phyloP scores from a whole-genome alignment of 2,888 invertebrate species.

The Zootermopsis nevadensis region DNA sequence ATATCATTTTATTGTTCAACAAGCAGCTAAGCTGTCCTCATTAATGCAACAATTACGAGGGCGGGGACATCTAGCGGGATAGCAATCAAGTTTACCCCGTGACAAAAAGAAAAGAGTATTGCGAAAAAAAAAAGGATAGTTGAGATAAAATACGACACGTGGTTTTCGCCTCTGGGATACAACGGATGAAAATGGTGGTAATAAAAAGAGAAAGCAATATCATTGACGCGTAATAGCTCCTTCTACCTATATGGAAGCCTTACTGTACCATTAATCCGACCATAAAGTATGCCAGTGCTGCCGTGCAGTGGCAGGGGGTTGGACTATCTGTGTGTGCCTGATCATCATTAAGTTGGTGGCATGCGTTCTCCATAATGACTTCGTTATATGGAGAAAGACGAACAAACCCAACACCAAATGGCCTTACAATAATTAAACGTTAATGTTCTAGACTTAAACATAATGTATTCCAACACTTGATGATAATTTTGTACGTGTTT shows the following conservation, averaged over 20 bases:
- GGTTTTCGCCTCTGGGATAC: slow-evolving; percentile 36
- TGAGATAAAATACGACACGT: slow-evolving; percentile 36
- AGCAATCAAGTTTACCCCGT: slow-evolving; percentile 40
- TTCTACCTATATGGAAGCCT: slow-evolving; percentile 31
- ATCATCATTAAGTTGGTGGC: slow-evolving; percentile 37
- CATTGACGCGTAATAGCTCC: slow-evolving; percentile 38
- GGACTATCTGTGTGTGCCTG: slow-evolving; percentile 6
- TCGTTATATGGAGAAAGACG: slow-evolving; percentile 35
- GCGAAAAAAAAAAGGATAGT: slow-evolving; percentile 18
- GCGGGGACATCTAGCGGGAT: slow-evolving; percentile 33
- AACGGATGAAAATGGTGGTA: slow-evolving; percentile 30
- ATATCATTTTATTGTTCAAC: slow-evolving; percentile 17
- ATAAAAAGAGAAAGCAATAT: slow-evolving; percentile 40
- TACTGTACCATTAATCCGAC: slow-evolving; percentile 22
- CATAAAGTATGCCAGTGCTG: slow-evolving; percentile 36
- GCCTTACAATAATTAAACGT: slow-evolving; percentile 41
- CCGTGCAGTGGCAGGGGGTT: slow-evolving; percentile 3
- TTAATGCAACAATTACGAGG: slow-evolving; percentile 34
- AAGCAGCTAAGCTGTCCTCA: slow-evolving; percentile 18
- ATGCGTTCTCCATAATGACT: slow-evolving; percentile 34
- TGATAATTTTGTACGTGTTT: slow-evolving; percentile 22
- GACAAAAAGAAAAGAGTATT: slow-evolving; percentile 31
- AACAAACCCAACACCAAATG: slow-evolving; percentile 26
- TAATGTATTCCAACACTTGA: slow-evolving; percentile 12
- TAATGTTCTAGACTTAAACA: slow-evolving; percentile 31